A percentile compares a stretch with the other conserved stretches of the same genome.
Evolutionary conservation across 2,113 vertebrate genomes (phyloP).

Genomic region (Eolophus roseicapilla): DNA sequence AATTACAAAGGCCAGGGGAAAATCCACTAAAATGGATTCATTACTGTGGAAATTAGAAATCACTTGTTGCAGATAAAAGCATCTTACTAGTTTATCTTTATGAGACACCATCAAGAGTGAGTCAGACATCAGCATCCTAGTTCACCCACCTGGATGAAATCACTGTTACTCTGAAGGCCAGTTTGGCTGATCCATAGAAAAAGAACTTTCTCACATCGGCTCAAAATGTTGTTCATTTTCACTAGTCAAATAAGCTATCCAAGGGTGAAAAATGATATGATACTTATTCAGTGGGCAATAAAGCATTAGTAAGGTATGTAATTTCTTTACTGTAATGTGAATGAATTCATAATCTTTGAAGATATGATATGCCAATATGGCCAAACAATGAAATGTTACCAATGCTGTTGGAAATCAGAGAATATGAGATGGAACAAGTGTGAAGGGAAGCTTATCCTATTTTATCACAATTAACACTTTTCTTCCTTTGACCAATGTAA

Average conservation of each 20-base stretch:
- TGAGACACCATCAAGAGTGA: neutral
- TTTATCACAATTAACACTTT: neutral
- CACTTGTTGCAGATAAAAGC: neutral
- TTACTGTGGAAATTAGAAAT: neutral
- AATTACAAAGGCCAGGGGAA: neutral
- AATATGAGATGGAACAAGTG: neutral
- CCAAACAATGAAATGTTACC: neutral
- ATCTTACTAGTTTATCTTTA: neutral
- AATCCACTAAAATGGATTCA: neutral
- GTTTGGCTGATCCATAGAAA: neutral
- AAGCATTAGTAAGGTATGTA: neutral
- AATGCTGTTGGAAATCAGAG: neutral
- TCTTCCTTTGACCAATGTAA: neutral
- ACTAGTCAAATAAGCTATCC: neutral
- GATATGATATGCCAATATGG: neutral
- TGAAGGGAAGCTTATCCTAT: neutral
- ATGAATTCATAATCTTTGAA: neutral
- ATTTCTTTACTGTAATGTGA: neutral
- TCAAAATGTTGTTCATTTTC: neutral
- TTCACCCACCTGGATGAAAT: neutral
- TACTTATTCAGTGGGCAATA: neutral
- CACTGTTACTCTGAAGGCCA: neutral
- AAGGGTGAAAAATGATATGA: neutral
- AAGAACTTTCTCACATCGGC: neutral
- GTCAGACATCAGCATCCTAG: neutral